Evolutionary conservation across 2,113 vertebrate species (phyloP), one percentile per base, ranked within the genome.

Genomic region (Elanoides forficatus): DNA sequence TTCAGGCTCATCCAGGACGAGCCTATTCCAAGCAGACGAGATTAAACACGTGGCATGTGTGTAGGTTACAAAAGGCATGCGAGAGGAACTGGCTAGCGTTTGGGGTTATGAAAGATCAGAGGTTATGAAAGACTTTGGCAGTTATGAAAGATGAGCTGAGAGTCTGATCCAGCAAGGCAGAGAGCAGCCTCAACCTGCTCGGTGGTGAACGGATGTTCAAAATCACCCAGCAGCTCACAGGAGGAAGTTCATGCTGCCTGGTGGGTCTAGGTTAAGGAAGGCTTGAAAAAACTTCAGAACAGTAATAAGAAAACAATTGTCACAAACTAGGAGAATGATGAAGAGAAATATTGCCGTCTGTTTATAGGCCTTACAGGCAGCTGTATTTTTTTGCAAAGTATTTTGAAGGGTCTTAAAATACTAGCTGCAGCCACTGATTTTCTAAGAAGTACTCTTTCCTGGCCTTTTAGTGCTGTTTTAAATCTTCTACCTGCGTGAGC

Each of bases 41-140:
- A 95, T 88, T 91, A 97, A 97, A 97, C 78, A 55, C 32, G 38
- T 48, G 92, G 82, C 1, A 0, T 81, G n/a, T 60, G 68, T 42
- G 81, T 38, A 93, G 86, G 53, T 96, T 82, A 96, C 2, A 2
- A 96, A 95, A 97, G 55, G 86, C 63, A 26, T 60, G 81, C 42
- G 63, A 90, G 81, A 94, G 74, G 81, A 92, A 80, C 86, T 74
- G 86, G 84, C 86, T 76, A 18, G 47, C 1, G 0, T 66, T 15
- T 63, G 81, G 65, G 59, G 81, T 97, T 96, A 97, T 74, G 87
- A 97, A 97, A 97, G 93, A 94, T 89, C 79, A 93, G 88, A 81
- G 90, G 91, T 97, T 97, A 97, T 16, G 53, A 97, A 97, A 97
- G 94, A 86, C 55, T 87, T 88, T 63, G 74, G 84, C 84, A 70